Percentiles rank a stretch among this genome's conserved stretches.
Evolutionary conservation across 2,797 vertebrate genomes (phyloP).

Genomic region (Phoebastria nigripes): DNA sequence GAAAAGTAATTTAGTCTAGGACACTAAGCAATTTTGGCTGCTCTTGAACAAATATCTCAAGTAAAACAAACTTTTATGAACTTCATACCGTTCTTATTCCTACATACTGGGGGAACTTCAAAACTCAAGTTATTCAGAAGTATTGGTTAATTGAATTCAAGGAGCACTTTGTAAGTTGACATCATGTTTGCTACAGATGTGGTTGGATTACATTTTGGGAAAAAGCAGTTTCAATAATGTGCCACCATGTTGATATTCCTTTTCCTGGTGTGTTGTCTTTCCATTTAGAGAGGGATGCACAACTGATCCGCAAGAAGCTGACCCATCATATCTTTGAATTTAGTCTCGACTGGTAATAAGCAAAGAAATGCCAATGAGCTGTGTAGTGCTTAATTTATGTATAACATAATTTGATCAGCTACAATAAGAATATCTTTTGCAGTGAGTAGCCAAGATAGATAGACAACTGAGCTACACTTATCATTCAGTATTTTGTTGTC

Average conservation of each 20-base stretch:
- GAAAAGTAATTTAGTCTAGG: neutral
- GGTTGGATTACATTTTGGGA: neutral
- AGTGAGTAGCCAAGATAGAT: neutral
- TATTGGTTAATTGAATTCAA: neutral
- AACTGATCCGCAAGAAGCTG: neutral
- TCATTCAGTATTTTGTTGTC: neutral
- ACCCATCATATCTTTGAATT: neutral
- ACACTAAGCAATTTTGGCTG: neutral
- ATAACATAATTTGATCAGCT: neutral
- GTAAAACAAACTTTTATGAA: slow-evolving; percentile 13
- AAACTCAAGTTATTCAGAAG: neutral
- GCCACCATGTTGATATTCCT: neutral
- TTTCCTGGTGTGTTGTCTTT: neutral
- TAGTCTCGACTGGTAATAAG: neutral
- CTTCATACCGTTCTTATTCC: neutral
- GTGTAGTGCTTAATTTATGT: neutral
- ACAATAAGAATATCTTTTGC: neutral
- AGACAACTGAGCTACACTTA: neutral
- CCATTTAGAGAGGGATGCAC: neutral
- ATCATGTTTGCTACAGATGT: neutral
- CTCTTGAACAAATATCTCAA: neutral
- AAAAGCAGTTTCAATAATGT: neutral
- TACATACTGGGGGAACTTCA: neutral
- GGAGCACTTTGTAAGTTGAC: neutral
- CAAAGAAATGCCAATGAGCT: neutral